Evolutionary conservation across 2,113 vertebrate genomes (phyloP), one percentile per base, ranked within the genome.

Genomic region (Serinus canaria): DNA sequence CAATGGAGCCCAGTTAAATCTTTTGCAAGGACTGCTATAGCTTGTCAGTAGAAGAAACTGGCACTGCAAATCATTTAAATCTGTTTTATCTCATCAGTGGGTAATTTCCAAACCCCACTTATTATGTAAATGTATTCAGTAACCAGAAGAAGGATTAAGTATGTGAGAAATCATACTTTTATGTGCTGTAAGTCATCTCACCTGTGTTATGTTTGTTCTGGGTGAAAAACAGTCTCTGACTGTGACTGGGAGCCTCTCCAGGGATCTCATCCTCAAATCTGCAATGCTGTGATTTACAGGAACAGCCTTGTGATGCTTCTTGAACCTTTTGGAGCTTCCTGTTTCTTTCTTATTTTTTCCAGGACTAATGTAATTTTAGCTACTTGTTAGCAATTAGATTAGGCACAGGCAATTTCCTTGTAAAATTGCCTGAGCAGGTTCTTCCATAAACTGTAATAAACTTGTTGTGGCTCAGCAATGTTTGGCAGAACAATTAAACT

Each of bases 321-420:
- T 92, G 64, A 91, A 72, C 76, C 35, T 64, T 62, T 84, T 44
- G 33, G 43, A 92, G 68, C 68, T 92, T 94, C 77, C 83, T 89
- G 80, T 49, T 92, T 85, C 67, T 92, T 83, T 83, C 33, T 83
- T 83, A 46, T 22, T 90, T 39, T 90, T 85, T 72, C 53, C 64
- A 90, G 41, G 16, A 52, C 82, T 76, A 94, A 82, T 28, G 9
- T 92, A 92, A 95, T 95, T 95, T 95, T 88, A 95, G 83, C 52
- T 80, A 15, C 76, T 90, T 80, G 79, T 92, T 74, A 70, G 80
- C 77, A 92, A 90, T 96, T 90, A 83, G 64, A 90, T 91, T 89
- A 96, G 72, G 56, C 59, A 74, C 43, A 90, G 70, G 37, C 85
- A 83, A 83, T 93, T 94, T 90, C 85, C 79, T 62, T 89, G 59